Evolutionary conservation across 2,113 vertebrate genomes (phyloP).

Genomic region (Eidolon helvum): DNA sequence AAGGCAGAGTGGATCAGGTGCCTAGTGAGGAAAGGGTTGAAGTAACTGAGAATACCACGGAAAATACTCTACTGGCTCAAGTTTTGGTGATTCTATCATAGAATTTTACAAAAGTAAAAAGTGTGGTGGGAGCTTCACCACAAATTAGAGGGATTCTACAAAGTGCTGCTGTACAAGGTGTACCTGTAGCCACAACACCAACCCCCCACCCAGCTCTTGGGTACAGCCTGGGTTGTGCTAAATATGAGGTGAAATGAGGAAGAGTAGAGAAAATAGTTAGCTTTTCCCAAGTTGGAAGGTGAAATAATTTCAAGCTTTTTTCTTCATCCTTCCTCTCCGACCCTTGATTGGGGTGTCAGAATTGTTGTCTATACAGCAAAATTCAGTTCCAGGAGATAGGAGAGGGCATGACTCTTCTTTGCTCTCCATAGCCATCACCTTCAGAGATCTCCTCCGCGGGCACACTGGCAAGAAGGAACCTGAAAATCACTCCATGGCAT

Average conservation of each 20-base stretch:
- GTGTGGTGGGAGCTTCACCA: too few relatives aligned
- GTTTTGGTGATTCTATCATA: not conserved
- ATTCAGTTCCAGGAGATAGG: not conserved
- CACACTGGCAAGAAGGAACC: not conserved
- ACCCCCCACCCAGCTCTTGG: accelerated
- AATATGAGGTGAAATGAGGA: not conserved
- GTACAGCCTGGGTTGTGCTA: not conserved
- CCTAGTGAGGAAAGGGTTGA: too few relatives aligned
- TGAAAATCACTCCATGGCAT: not conserved
- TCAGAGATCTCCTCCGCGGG: not conserved
- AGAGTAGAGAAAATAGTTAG: not conserved
- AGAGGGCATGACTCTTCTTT: not conserved
- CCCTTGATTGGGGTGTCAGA: not conserved
- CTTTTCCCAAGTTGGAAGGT: not conserved
- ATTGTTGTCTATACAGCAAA: not conserved
- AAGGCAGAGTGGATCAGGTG: not conserved
- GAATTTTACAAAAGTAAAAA: not conserved
- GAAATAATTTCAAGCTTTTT: not conserved
- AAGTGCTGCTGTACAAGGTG: not conserved
- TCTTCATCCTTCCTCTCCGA: not conserved
- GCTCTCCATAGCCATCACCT: not conserved
- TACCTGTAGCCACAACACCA: not conserved
- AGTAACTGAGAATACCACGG: not conserved
- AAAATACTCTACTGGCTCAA: not conserved
- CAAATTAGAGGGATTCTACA: not conserved